Evolutionary conservation across 2,797 vertebrate genomes (phyloP), one percentile per base, ranked within the genome.

Genomic region (Hypotaenidia philippensis): DNA sequence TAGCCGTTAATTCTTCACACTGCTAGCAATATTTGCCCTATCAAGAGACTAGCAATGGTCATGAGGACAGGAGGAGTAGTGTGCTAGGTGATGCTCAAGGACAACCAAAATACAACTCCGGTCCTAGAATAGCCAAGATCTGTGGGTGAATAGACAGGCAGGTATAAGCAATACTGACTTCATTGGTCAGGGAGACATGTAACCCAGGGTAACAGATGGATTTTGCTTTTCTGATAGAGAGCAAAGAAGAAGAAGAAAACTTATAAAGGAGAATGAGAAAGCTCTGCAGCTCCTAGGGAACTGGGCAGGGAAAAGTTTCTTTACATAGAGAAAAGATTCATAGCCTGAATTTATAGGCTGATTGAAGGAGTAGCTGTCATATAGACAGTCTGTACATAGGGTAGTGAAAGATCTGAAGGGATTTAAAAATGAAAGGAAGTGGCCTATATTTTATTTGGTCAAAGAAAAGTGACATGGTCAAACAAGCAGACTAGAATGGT

Each of bases 71-170:
- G 40, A 38, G 18, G 27, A 64, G 5, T 60, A 10, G 34, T 66
- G 20, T 64, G 27, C 65, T 57, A 57, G 38, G 5, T 59, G 17
- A 44, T 63, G 27, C 50, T 80, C 34, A 66, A 83, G 64, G 32
- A 53, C 12, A 74, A 31, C 5, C 32, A 71, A 72, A 93, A 53
- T 53, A 27, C 38, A 60, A 4, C 45, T 89, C 10, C 34, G 14
- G 18, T 64, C 11, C 36, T 88, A 36, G 40, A 95, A 84, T 65
- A 63, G 40, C 18, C 11, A 41, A 36, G 32, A 49, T 22, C 64
- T 83, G 17, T 6, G 8, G 36, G n/a, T 70, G 10, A 2, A 68
- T 64, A 75, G 45, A 53, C 9, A n/a, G 36, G 5, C 0, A 0
- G 4, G 11, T 64, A 10, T 25, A 55, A 83, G 10, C 36, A 83